These are phyloP conservation scores for Mobula hypostoma DNA, from an alignment of 2,113 vertebrate species.

Conservation along the genomic window DNA sequence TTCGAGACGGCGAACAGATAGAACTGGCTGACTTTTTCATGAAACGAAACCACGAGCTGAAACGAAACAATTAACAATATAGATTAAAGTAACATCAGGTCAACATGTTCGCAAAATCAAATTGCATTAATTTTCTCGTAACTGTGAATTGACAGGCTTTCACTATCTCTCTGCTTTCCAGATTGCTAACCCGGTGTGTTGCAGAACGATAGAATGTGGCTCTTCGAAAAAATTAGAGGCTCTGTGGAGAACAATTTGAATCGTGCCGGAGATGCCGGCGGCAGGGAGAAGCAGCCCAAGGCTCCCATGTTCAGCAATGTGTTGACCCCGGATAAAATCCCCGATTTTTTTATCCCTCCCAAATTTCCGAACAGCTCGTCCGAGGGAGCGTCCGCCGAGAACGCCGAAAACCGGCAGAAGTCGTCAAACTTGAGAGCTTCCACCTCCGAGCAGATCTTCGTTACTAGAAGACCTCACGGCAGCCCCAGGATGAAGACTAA, in stretches of 20 bases:
- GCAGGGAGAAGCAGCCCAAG: slow-evolving; percentile 58
- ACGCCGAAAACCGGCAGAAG: slow-evolving; percentile 40
- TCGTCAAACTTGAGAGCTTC: slow-evolving; percentile 59
- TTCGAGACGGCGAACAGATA: background rate
- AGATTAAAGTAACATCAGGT: no score
- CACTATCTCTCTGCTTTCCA: background rate
- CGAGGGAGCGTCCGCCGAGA: slow-evolving; percentile 57
- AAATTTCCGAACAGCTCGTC: slow-evolving; percentile 70
- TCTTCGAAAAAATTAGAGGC: slow-evolving; percentile 83
- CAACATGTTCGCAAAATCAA: no score
- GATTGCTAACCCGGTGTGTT: background rate
- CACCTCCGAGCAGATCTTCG: slow-evolving; percentile 64
- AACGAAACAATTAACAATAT: background rate
- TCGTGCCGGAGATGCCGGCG: slow-evolving; percentile 55
- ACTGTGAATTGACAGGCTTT: no score
- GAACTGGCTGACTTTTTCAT: background rate
- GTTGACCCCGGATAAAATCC: slow-evolving; percentile 92
- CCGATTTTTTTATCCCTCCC: slow-evolving; percentile 92
- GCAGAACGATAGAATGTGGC: slow-evolving; percentile 69
- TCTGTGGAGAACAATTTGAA: slow-evolving; percentile 68
- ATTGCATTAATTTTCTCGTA: no score
- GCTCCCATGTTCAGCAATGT: slow-evolving; percentile 81
- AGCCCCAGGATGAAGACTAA: slow-evolving; percentile 72
- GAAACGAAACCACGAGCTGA: background rate
- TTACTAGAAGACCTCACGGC: slow-evolving; percentile 60